phyloP scores from a whole-genome alignment of 53 echinoderm and acorn worm species.

The Holothuria leucospilota region DNA sequence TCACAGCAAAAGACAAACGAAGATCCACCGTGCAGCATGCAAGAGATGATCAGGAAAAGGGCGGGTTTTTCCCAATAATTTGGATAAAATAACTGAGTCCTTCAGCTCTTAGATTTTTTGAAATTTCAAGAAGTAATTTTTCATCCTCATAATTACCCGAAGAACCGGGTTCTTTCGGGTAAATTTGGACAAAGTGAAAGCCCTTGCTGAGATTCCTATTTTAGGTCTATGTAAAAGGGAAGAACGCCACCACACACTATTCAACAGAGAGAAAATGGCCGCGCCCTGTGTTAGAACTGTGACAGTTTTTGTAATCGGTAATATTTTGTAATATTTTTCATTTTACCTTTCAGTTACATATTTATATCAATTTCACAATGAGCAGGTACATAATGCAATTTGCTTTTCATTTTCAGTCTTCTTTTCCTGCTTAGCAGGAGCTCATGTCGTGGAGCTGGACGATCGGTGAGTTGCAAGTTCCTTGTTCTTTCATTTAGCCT shows the following conservation, averaged over 20 bases:
- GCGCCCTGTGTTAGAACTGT: constrained; percentile 8
- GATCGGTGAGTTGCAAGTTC: constrained; percentile 19
- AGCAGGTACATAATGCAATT: not conserved
- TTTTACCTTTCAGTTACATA: not conserved
- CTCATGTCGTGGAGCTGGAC: constrained; percentile 17
- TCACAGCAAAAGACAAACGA: too few species aligned
- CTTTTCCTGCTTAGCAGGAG: not conserved
- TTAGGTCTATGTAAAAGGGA: not conserved
- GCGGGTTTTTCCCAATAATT: too few species aligned
- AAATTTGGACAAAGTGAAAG: too few species aligned
- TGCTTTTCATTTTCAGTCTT: not conserved
- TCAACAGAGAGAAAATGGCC: constrained; percentile 30
- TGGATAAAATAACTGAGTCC: too few species aligned
- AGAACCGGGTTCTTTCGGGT: too few species aligned
- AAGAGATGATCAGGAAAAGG: too few species aligned
- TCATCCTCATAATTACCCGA: too few species aligned
- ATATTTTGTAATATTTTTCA: not conserved
- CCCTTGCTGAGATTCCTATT: too few species aligned
- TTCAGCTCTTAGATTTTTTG: too few species aligned
- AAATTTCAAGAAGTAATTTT: too few species aligned
- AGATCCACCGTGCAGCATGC: too few species aligned
- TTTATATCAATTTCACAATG: not conserved
- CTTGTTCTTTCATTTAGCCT: too few species aligned
- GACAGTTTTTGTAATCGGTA: not conserved
- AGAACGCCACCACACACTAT: not conserved